These are phyloP conservation scores for Stenurella melanura DNA, from an alignment of 2,888 invertebrate species.

Conservation along the genomic window DNA sequence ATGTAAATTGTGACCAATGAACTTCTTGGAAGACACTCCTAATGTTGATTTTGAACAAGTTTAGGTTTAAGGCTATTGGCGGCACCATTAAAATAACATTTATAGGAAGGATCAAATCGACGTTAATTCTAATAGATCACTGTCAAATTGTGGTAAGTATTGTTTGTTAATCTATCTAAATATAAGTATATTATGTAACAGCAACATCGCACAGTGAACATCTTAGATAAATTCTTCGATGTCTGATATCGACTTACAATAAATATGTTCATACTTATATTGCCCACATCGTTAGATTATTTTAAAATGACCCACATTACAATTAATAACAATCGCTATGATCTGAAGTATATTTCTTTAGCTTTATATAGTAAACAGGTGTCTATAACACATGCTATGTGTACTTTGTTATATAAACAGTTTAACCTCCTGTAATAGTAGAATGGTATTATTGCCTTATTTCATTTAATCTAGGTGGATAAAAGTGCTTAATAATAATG, in stretches of 20 bases:
- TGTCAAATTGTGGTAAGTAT: slow-evolving; percentile 17
- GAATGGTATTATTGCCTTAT: too few species aligned
- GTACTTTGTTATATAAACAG: background rate
- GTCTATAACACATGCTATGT: background rate
- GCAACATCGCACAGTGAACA: background rate
- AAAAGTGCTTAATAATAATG: too few species aligned
- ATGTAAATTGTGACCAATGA: background rate
- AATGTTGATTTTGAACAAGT: background rate
- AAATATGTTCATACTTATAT: background rate
- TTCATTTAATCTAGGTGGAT: too few species aligned
- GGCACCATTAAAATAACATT: slow-evolving; percentile 15
- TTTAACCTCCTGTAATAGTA: background rate
- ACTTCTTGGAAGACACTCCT: slow-evolving; percentile 12
- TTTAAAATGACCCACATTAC: slow-evolving; percentile 23
- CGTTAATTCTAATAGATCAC: slow-evolving; percentile 19
- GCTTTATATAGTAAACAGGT: background rate
- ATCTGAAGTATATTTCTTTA: background rate
- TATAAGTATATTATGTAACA: background rate
- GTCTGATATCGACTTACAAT: background rate
- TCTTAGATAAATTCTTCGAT: slow-evolving; percentile 9
- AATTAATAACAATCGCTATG: slow-evolving; percentile 15
- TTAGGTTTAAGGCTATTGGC: slow-evolving; percentile 6
- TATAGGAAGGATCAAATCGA: background rate
- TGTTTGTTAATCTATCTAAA: slow-evolving; percentile 12
- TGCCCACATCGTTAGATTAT: background rate